Conservation (phyloP, 2,888 invertebrate species). For the Trichogramma dendrolimi region DNA sequence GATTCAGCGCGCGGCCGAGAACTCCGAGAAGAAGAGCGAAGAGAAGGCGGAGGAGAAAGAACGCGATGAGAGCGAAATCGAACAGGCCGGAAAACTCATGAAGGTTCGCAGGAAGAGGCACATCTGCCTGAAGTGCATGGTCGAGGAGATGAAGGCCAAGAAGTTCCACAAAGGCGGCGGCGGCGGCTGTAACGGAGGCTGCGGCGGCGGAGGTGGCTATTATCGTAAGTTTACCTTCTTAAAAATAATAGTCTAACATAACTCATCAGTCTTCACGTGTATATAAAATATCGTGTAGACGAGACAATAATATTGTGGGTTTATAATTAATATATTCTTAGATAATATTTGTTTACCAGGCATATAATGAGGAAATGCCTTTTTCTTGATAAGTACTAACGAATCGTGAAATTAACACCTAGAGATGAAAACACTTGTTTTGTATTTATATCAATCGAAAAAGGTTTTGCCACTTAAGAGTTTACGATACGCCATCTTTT, state of each 20-base stretch:
- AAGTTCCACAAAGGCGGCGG: constrained; percentile 20
- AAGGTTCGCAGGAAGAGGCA: constrained; percentile 42
- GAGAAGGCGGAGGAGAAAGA: constrained; percentile 14
- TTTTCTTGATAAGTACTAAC: too few species aligned
- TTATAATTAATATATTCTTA: too few species aligned
- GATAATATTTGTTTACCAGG: too few species aligned
- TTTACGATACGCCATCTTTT: too few species aligned
- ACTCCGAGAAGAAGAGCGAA: constrained; percentile 23
- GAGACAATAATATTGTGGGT: too few species aligned
- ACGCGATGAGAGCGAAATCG: constrained; percentile 13
- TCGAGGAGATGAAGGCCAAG: constrained; percentile 8
- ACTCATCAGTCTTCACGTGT: not conserved
- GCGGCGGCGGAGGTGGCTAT: constrained; percentile 26
- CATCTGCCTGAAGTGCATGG: constrained; percentile 37
- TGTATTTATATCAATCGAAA: too few species aligned
- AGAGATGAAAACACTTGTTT: too few species aligned
- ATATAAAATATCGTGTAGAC: too few species aligned
- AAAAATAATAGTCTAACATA: not conserved
- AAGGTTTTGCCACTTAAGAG: too few species aligned
- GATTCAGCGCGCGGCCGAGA: constrained; percentile 11
- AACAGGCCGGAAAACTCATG: constrained; percentile 25
- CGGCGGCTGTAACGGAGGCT: constrained; percentile 27
- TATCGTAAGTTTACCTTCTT: constrained; percentile 6
- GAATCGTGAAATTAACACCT: too few species aligned
- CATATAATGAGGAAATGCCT: too few species aligned